A percentile compares a stretch with the other conserved stretches of the same genome.
These are phyloP conservation scores for Mesaphorura yosii DNA, from an alignment of 1,140 invertebrate genomes.

Conservation along the genomic window DNA sequence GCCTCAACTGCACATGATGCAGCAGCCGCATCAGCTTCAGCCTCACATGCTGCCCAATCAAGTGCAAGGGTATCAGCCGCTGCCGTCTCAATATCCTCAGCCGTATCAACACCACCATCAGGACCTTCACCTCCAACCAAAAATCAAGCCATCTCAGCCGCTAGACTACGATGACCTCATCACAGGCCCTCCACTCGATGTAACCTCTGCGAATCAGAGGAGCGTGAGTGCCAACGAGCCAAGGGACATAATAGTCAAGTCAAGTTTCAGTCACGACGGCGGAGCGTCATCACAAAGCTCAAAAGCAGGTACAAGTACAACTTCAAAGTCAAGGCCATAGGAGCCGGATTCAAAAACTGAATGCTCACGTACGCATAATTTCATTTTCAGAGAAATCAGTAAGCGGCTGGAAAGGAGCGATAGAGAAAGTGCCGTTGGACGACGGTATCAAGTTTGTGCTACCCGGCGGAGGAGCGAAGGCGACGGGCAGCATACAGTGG, in stretches of 20 bases:
- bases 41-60: no score
- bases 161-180: conserved; percentile 23
- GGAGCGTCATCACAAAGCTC: not conserved
- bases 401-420: conserved; percentile 15
- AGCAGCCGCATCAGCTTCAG: not conserved
- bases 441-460: conserved; percentile 15
- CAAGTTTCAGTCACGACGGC: conserved; percentile 19
- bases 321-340: not conserved
- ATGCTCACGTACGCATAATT: not conserved
- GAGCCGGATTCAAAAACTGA: not conserved
- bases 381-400: not conserved
- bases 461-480: conserved; percentile 10
- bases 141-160: conserved; percentile 9
- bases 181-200: conserved; percentile 10
- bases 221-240: conserved; percentile 7
- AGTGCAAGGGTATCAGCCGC: no score
- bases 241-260: conserved; percentile 22
- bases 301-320: not conserved
- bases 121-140: not conserved
- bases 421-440: conserved; percentile 16
- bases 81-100: no score
- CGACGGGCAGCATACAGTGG: conserved; percentile 2
- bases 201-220: no score
- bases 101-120: not conserved
- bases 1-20: not conserved